These are phyloP conservation scores for Achatina immaculata DNA, from an alignment of 1,140 invertebrate species.

Conservation along the genomic window DNA sequence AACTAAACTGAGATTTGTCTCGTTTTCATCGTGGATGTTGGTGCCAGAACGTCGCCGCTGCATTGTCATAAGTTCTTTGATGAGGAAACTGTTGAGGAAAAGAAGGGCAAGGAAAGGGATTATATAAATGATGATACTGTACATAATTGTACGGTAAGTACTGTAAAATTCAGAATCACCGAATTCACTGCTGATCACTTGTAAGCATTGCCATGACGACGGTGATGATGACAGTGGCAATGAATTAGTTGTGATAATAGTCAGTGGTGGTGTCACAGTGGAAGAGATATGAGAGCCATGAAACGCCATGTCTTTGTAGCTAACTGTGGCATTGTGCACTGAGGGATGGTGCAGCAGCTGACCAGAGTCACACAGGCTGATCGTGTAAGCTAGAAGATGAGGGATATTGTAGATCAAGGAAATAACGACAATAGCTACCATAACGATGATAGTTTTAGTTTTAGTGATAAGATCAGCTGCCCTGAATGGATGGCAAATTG, in stretches of 20 bases:
- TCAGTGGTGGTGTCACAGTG: background rate
- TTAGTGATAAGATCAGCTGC: slow-evolving; percentile 57
- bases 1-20: slow-evolving; percentile 63
- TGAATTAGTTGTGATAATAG: background rate
- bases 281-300: background rate
- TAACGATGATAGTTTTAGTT: slow-evolving; percentile 53
- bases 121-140: slow-evolving; percentile 61
- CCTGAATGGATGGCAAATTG: slow-evolving; percentile 66
- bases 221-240: background rate
- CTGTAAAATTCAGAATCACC: slow-evolving; percentile 54
- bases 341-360: background rate
- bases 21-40: slow-evolving; percentile 63
- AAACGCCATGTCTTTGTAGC: background rate
- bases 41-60: slow-evolving; percentile 54
- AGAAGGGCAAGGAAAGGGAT: slow-evolving; percentile 53
- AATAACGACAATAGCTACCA: slow-evolving; percentile 49
- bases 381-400: slow-evolving; percentile 56
- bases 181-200: slow-evolving; percentile 51
- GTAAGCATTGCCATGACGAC: slow-evolving; percentile 37
- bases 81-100: slow-evolving; percentile 53
- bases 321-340: background rate
- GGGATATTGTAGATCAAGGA: slow-evolving; percentile 67
- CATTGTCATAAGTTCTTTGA: slow-evolving; percentile 66
- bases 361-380: slow-evolving; percentile 39
- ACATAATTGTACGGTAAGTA: slow-evolving; percentile 58